phyloP scores from a whole-genome alignment of 2,113 vertebrate species.

The Onychostruthus taczanowskii region DNA sequence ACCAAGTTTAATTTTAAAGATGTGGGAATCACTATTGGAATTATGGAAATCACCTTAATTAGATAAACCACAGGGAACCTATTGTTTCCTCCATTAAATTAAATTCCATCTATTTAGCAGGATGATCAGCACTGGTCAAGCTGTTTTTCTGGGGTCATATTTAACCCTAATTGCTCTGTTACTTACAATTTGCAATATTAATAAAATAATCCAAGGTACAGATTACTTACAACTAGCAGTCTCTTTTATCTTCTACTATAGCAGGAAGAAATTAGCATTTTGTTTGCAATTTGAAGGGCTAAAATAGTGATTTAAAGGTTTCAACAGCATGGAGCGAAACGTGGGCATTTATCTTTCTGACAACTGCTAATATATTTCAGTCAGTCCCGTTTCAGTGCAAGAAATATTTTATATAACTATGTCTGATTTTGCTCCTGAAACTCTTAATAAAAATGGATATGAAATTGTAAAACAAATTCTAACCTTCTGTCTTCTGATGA shows the following conservation, averaged over 20 bases:
- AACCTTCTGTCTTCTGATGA: not conserved
- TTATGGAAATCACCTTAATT: not conserved
- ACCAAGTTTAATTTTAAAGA: not conserved
- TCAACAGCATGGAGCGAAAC: not conserved
- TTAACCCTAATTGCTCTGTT: constrained; percentile 14
- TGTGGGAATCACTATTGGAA: not conserved
- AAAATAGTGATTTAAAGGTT: not conserved
- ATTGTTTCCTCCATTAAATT: not conserved
- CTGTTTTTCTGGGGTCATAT: not conserved
- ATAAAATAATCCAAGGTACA: not conserved
- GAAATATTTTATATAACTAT: not conserved
- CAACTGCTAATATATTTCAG: not conserved
- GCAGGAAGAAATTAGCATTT: not conserved
- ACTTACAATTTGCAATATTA: constrained; percentile 9
- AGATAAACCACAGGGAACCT: constrained; percentile 3
- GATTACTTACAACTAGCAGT: not conserved
- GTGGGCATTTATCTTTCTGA: not conserved
- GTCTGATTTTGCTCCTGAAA: not conserved
- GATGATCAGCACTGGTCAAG: not conserved
- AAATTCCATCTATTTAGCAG: constrained; percentile 1
- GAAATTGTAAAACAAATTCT: not conserved
- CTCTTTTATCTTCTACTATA: not conserved
- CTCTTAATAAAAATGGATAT: not conserved
- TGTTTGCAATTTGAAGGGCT: not conserved
- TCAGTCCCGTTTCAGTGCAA: not conserved